phyloP scores from a whole-genome alignment of 1,140 invertebrate genomes.

The Fopius arisanus region DNA sequence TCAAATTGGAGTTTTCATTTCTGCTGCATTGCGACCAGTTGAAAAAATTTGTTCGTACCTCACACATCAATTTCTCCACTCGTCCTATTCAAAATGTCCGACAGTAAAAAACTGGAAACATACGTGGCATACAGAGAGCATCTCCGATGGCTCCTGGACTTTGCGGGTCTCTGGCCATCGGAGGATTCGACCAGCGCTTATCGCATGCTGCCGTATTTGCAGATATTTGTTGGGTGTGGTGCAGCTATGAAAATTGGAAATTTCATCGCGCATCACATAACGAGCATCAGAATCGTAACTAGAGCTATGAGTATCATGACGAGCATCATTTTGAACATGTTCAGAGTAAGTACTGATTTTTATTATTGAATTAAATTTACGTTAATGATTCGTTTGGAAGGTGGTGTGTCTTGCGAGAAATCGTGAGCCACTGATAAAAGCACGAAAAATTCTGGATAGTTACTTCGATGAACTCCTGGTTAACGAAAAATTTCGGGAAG shows the following conservation, averaged over 20 bases:
- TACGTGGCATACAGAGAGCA: constrained; percentile 25
- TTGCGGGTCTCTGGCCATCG: constrained; percentile 28
- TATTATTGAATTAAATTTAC: too few species aligned
- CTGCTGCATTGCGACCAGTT: not conserved
- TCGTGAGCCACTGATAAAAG: not conserved
- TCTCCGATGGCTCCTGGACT: constrained; percentile 19
- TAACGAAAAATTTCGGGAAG: not conserved
- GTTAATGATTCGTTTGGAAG: not conserved
- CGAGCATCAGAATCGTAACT: constrained; percentile 35
- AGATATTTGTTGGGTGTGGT: not conserved
- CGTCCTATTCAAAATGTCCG: not conserved
- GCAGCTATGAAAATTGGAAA: constrained; percentile 4
- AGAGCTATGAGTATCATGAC: constrained; percentile 33
- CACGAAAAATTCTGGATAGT: not conserved
- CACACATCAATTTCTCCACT: not conserved
- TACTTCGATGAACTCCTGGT: constrained; percentile 7
- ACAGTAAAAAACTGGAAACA: constrained; percentile 7
- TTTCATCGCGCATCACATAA: constrained; percentile 31
- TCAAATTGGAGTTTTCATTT: not conserved
- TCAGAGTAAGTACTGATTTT: constrained; percentile 17
- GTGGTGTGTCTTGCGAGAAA: not conserved
- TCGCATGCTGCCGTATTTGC: constrained; percentile 15
- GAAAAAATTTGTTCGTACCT: not conserved
- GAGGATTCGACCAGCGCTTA: not conserved
- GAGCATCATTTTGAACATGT: constrained; percentile 7